Evolutionary conservation across 2,797 vertebrate species (phyloP), one percentile per base, ranked within the genome.

Genomic region (Rousettus madagascariensis): DNA sequence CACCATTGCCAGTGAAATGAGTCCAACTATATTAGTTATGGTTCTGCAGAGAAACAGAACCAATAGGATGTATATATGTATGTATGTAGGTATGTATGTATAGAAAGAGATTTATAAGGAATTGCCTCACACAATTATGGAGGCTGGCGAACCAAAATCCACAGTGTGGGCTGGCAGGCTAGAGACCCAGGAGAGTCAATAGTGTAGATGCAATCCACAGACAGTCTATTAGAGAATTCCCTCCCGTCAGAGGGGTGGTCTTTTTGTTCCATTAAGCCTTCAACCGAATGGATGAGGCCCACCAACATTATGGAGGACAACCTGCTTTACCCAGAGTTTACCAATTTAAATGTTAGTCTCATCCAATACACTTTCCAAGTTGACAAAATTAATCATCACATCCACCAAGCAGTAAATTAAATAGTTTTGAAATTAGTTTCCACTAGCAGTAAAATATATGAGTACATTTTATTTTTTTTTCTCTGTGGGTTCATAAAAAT

Each of bases 381-480:
- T 83, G 65, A 83, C 33, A 63, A 69, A 89, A 90, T 92, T 86
- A 93, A 61, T 46, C 13, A 17, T 89, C 36, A 55, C 24, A 84
- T 80, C 53, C 65, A 74, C 28, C 22, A 33, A 65, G 46, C 41
- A 66, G 33, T 63, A 38, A 91, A 82, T 38, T 61, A 51, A 65
- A 26, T 83, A 85, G 33, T 86, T 83, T 86, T 82, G 12, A 91
- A 82, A 63, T 91, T 78, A 55, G 59, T 96, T 94, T 82, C 72
- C 17, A 90, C 66, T 53, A 46, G 30, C 26, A 77, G 15, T 78
- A 46, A 10, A 71, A 57, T 92, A 71, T 72, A 22, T 65, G 33
- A 94, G 72, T 89, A 86, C 12, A 46, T 74, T 16, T n/a, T 68
- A 65, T 59, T 26, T 69, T 66, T 49, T 19, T 28, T 8, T 2